Evolutionary conservation across 2,113 vertebrate species (phyloP), one percentile per base, ranked within the genome.

Genomic region (Anseranas semipalmata): DNA sequence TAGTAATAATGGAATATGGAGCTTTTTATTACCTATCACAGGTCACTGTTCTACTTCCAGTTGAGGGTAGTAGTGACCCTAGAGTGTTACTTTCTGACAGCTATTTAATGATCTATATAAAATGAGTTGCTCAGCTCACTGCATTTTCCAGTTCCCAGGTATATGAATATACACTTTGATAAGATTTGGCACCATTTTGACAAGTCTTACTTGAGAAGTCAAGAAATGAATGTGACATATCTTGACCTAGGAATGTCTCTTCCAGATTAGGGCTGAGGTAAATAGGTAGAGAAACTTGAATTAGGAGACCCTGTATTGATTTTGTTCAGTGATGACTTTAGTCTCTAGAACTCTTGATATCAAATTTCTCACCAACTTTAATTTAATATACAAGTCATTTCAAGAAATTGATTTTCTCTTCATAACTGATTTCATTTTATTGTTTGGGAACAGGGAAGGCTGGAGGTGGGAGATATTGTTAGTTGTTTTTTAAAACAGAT

Each of bases 21-120:
- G 35, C 62, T n/a, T 96, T 96, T 96, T 93, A 83, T 85, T 89
- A 55, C 50, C 15, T 37, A 37, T 62, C 21, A 82, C 33, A 86
- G 74, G 58, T 95, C 66, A 66, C 46, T 59, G 25, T 62, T 90
- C 28, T 2, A 6, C 35, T 87, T 92, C 81, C 81, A 68, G n/a
- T 52, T 45, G 53, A 52, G 7, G 9, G 24, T 41, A 85, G 41
- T 9, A 73, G 28, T 83, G 32, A 74, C 45, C 21, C 41, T 35
- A 94, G 56, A 59, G 27, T 82, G 5, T 71, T 95, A 75, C 11
- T 33, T 67, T 89, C 74, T 59, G 67, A 76, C 70, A 85, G 12
- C 13, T 79, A 15, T 79, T 96, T 90, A 93, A 80, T 67, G 74
- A 76, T 70, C 41, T 66, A 27, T 67, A 76, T 82, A 75, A 92